phyloP scores from a whole-genome alignment of 1,140 invertebrate species.

The Plodia interpunctella region DNA sequence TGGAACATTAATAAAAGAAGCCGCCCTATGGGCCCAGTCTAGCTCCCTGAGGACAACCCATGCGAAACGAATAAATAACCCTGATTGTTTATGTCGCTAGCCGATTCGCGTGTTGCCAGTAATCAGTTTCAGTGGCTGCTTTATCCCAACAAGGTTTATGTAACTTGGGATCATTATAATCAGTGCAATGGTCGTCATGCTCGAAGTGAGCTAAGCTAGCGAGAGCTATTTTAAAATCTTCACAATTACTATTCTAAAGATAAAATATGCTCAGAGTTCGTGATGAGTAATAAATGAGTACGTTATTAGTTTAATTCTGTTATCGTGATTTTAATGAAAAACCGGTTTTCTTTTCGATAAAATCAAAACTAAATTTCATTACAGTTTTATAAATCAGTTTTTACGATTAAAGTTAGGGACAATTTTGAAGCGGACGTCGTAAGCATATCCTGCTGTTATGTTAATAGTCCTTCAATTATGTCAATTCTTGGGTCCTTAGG shows the following conservation, averaged over 20 bases:
- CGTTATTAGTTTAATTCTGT: too few relatives aligned
- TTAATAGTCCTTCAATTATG: constrained; percentile 45
- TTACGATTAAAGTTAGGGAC: background rate
- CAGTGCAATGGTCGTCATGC: constrained; percentile 18
- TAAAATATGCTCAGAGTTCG: background rate
- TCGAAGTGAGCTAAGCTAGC: background rate
- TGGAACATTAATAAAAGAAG: background rate
- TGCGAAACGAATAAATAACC: constrained; percentile 18
- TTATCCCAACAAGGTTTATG: constrained; percentile 15
- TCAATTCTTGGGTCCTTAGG: constrained; percentile 31
- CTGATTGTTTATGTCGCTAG: constrained; percentile 2
- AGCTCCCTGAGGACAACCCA: constrained; percentile 18
- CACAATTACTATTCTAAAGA: background rate
- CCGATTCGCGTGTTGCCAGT: constrained; percentile 13
- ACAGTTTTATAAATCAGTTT: too few relatives aligned
- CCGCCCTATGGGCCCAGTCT: background rate
- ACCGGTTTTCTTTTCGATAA: too few relatives aligned
- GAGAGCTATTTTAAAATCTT: background rate
- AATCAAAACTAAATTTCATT: too few relatives aligned
- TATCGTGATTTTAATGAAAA: too few relatives aligned
- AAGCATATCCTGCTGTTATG: constrained; percentile 44
- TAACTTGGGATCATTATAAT: constrained; percentile 18
- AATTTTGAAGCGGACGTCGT: constrained; percentile 33
- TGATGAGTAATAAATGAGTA: too few relatives aligned
- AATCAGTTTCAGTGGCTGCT: constrained; percentile 12